Evolutionary conservation across 2,797 vertebrate species (phyloP), one percentile per base, ranked within the genome.

Genomic region (Danio choprae): DNA sequence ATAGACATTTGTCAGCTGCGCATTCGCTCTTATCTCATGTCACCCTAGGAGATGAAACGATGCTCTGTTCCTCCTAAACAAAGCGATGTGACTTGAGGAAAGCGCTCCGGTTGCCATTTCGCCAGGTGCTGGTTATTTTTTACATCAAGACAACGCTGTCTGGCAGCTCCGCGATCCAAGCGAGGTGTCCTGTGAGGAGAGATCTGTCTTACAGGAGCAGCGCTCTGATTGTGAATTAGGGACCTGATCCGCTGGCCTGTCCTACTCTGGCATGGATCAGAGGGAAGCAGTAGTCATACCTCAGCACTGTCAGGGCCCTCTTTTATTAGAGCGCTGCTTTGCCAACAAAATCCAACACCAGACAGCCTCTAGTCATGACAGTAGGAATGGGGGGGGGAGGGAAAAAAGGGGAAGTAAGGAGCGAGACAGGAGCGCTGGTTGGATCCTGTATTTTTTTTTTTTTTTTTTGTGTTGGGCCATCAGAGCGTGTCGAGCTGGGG

Each of bases 361-460:
- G 74, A 77, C 79, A 62, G 56, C 48, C 68, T 78, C 63, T 79
- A 81, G 77, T 73, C 76, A 64, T 82, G 80, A 81, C 77, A 86
- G 81, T 77, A 79, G 56, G 71, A 76, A 41, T 3, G 44, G 78
- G 69, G 69, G 69, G 29, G 29, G 56, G 77, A 81, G 83, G 73
- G 65, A 55, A 74, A 80, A 60, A 79, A 70, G 16, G 56, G 50
- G 55, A 83, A 73, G 64, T 56, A 78, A 65, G 48, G 41, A 82
- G 77, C 46, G 82, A 85, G 77, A 86, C 86, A 79, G 58, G 77
- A 88, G 82, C 80, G 82, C 82, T 86, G 88, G 84, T 84, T 88
- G 88, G 91, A 88, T 88, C 84, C 85, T 88, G 88, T 87, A 87
- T 90, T 91, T 91, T 89, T 56, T 44, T 91, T 91, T 89, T 56